Conservation (phyloP, 2,113 vertebrate species). For the Vulpes lagopus region DNA sequence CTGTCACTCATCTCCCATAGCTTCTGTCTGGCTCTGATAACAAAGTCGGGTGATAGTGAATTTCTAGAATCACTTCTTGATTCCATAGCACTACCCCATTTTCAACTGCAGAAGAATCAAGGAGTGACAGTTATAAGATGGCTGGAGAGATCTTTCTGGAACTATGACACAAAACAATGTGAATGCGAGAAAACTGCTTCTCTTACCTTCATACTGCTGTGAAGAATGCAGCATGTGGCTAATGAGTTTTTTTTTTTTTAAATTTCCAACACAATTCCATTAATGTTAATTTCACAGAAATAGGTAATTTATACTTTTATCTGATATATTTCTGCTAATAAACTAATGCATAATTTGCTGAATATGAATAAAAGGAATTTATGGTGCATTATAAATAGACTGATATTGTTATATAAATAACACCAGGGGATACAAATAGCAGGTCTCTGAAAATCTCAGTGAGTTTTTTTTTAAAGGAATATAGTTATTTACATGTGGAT, state of each 20-base stretch:
- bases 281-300: conserved; percentile 43
- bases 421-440: background rate
- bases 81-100: background rate
- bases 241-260: background rate
- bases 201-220: background rate
- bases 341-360: background rate
- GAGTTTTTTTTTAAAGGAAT: conserved; percentile 55
- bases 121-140: background rate
- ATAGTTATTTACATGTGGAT: conserved; percentile 9
- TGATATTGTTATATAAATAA: conserved; percentile 30
- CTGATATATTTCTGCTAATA: conserved; percentile 49
- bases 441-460: conserved; percentile 21
- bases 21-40: conserved; percentile 46
- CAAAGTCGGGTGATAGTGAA: background rate
- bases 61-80: conserved; percentile 20
- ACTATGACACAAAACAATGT: background rate
- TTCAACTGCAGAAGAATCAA: background rate
- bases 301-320: background rate
- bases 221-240: background rate
- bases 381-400: background rate
- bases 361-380: conserved; percentile 13
- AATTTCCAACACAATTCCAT: conserved; percentile 26
- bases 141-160: background rate
- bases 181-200: conserved; percentile 7
- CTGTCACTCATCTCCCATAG: background rate